Percentiles rank a stretch among this genome's conserved stretches.
Conservation (phyloP, 2,888 invertebrate species). For the Apodemia duryi region DNA sequence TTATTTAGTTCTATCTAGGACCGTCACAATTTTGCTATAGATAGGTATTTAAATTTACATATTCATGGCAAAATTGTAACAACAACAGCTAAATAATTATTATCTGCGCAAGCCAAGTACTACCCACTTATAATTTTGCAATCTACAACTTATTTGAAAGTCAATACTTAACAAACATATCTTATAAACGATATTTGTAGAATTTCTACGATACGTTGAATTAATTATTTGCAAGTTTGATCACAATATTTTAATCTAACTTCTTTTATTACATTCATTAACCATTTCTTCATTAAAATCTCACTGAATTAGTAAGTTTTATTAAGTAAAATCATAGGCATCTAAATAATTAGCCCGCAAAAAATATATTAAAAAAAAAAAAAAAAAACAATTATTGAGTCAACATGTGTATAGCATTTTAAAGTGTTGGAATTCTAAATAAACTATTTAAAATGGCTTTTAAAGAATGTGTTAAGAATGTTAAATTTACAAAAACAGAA, state of each 20-base stretch:
- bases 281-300: not conserved
- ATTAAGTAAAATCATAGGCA: not conserved
- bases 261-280: too few species aligned
- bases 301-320: not conserved
- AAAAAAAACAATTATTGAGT: not conserved
- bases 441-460: not conserved
- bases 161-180: not conserved
- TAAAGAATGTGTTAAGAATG: slow-evolving; percentile 10
- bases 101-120: slow-evolving; percentile 3
- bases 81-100: slow-evolving; percentile 7
- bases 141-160: slow-evolving; percentile 7
- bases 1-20: not conserved
- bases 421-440: slow-evolving; percentile 8
- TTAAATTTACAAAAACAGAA: slow-evolving; percentile 46
- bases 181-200: not conserved
- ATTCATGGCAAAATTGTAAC: not conserved
- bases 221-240: too few species aligned
- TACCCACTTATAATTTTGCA: slow-evolving; percentile 7
- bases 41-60: not conserved
- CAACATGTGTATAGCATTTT: not conserved
- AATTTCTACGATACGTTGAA: not conserved
- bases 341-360: not conserved
- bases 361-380: not conserved
- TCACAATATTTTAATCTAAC: too few species aligned
- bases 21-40: not conserved